These are phyloP conservation scores for Piaya cayana DNA, from an alignment of 2,113 vertebrate species.

Conservation along the genomic window DNA sequence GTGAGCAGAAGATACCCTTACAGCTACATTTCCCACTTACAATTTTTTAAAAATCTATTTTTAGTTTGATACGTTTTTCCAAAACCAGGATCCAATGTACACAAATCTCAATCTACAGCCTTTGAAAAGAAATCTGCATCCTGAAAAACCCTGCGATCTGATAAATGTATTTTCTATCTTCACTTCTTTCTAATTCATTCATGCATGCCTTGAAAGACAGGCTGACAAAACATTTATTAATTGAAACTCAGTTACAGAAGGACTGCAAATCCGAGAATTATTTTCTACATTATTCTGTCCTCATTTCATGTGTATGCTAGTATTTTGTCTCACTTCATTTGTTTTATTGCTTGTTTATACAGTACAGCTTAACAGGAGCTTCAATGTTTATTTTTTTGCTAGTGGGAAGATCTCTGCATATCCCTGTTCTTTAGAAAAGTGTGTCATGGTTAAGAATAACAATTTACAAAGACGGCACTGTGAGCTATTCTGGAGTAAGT, in stretches of 20 bases:
- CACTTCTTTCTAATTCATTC: neutral
- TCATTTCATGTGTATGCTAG: neutral
- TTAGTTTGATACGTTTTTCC: neutral
- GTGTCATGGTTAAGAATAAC: neutral
- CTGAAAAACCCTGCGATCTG: neutral
- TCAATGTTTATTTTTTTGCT: neutral
- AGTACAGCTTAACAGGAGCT: neutral
- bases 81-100: neutral
- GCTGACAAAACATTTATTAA: slow-evolving; percentile 17
- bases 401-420: neutral
- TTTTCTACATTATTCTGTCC: neutral
- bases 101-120: neutral
- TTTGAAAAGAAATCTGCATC: neutral
- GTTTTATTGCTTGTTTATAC: slow-evolving; percentile 35
- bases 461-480: neutral
- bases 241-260: neutral
- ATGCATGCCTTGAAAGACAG: neutral
- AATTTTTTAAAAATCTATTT: neutral
- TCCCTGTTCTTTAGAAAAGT: neutral
- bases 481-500: neutral
- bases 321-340: slow-evolving; percentile 16
- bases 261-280: neutral
- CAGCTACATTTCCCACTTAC: neutral
- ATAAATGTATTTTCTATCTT: neutral
- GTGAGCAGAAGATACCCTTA: neutral